These are phyloP conservation scores for Acomys russatus DNA, from an alignment of 2,797 vertebrate species.

Conservation along the genomic window DNA sequence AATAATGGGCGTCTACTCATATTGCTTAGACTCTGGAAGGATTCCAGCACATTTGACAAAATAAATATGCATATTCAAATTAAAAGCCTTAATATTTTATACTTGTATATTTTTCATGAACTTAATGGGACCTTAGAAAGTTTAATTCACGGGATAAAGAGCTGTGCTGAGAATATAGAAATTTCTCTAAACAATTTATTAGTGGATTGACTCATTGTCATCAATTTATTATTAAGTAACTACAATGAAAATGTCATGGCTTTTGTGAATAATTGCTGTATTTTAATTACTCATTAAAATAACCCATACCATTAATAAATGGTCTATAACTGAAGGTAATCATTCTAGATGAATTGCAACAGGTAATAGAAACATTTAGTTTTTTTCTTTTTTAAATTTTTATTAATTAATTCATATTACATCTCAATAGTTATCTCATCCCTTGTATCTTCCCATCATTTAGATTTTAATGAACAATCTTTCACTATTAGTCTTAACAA, in stretches of 20 bases:
- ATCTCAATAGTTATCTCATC: too few relatives aligned
- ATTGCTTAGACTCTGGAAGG: background rate
- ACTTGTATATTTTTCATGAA: background rate
- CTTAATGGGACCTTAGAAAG: background rate
- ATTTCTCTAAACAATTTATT: conserved; percentile 38
- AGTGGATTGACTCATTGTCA: background rate
- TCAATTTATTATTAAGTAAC: conserved; percentile 12
- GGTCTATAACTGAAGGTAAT: background rate
- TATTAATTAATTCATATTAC: too few relatives aligned
- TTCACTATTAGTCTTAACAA: conserved; percentile 54
- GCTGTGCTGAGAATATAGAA: background rate
- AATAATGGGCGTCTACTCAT: background rate
- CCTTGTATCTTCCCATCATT: background rate
- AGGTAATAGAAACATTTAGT: conserved; percentile 3
- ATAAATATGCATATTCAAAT: background rate
- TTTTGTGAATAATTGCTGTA: conserved; percentile 60
- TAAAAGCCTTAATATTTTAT: background rate
- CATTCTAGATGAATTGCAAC: conserved; percentile 30
- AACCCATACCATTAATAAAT: conserved; percentile 37
- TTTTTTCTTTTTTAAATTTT: too few relatives aligned
- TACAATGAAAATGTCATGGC: conserved; percentile 21
- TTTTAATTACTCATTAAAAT: conserved; percentile 47
- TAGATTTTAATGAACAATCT: conserved; percentile 33
- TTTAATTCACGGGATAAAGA: background rate
- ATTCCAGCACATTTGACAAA: background rate